These are phyloP conservation scores for Sphenodon punctatus DNA, from an alignment of 2,797 vertebrate species.

Conservation along the genomic window DNA sequence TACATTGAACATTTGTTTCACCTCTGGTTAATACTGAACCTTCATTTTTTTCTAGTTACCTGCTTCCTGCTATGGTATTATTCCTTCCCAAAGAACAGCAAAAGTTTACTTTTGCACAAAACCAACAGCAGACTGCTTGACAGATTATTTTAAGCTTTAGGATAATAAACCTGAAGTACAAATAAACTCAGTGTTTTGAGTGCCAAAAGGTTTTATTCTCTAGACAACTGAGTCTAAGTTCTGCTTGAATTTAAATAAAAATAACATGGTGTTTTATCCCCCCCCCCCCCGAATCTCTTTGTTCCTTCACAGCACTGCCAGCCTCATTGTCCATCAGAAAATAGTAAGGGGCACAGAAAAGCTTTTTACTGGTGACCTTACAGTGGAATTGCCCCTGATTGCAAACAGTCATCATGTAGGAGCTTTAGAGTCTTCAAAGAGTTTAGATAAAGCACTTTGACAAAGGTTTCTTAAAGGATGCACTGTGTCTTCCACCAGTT, in stretches of 20 bases:
- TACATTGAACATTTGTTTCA: no score
- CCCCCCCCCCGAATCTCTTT: no score
- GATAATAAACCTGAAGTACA: not conserved
- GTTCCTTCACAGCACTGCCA: not conserved
- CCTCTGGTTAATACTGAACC: not conserved
- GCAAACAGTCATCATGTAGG: not conserved
- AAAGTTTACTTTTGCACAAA: not conserved
- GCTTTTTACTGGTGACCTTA: not conserved
- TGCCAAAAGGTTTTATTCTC: not conserved
- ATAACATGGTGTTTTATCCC: no score
- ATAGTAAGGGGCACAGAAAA: not conserved
- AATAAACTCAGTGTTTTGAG: not conserved
- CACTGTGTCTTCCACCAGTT: not conserved
- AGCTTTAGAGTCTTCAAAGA: not conserved
- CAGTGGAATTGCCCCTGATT: not conserved
- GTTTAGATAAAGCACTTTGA: not conserved
- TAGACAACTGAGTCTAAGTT: not conserved
- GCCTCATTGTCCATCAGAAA: not conserved
- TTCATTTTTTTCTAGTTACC: not conserved
- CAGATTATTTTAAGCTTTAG: not conserved
- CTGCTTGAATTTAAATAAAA: not conserved
- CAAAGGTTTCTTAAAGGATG: not conserved
- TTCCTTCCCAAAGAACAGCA: not conserved
- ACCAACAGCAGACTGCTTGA: not conserved
- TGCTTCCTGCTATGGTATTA: not conserved